These are phyloP conservation scores for Temnothorax nylanderi DNA, from an alignment of 1,140 invertebrate genomes.

Conservation along the genomic window DNA sequence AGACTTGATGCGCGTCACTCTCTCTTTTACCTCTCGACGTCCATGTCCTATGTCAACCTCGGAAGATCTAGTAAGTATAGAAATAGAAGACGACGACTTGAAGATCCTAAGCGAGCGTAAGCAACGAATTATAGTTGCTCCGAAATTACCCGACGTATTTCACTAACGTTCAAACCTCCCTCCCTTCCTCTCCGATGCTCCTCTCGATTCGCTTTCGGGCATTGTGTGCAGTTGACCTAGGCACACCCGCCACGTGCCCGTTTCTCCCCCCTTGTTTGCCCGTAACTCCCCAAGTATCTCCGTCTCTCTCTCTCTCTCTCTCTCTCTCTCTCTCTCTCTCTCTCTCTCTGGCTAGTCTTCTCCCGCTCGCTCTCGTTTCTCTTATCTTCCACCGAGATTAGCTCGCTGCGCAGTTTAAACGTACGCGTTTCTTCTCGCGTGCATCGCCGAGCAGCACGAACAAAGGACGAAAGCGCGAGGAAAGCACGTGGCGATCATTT, in stretches of 20 bases:
- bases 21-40: not conserved
- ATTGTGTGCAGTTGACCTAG: slow-evolving; percentile 65
- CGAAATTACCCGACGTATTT: slow-evolving; percentile 65
- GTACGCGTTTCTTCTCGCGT: slow-evolving; percentile 20
- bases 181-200: not conserved
- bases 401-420: slow-evolving; percentile 73
- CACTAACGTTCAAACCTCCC: slow-evolving; percentile 25
- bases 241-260: slow-evolving; percentile 68
- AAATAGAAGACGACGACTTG: not conserved
- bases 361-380: slow-evolving; percentile 48
- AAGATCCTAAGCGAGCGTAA: not conserved
- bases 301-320: slow-evolving; percentile 37
- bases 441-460: slow-evolving; percentile 36
- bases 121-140: not conserved
- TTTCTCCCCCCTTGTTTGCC: slow-evolving; percentile 43
- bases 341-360: slow-evolving; percentile 11
- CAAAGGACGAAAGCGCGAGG: slow-evolving; percentile 65
- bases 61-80: not conserved
- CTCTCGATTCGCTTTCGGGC: slow-evolving; percentile 13
- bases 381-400: slow-evolving; percentile 70
- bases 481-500: slow-evolving; percentile 34
- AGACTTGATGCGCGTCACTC: not conserved
- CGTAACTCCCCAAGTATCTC: not conserved
- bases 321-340: slow-evolving; percentile 40
- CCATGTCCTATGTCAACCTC: not conserved